Base-by-base conservation (phyloP, 2,113 vertebrate species). In the Ictalurus punctatus region DNA sequence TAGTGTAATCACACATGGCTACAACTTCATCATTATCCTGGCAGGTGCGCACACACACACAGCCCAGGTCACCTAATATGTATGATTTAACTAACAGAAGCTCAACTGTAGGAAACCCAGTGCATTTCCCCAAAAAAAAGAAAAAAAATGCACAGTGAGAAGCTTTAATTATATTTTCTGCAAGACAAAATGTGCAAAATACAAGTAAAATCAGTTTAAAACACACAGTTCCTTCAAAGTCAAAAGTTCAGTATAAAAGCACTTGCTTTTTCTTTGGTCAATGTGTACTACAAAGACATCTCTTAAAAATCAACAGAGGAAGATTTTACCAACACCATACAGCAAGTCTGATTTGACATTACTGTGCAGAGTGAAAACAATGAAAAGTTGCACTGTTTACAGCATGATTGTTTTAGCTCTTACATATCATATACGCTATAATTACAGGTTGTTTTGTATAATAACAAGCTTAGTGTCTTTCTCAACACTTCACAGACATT, bases 161-260 rank as follows among this genome's bases (percentile, higher is more conserved):
- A 54, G 14, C 84, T 85, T 85, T 85, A 73, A 73, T 85, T 30
- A 83, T 84, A 40, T 84, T 82, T 58, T 30, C 44, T 67, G 25
- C 40, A 84, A 16, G 14, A 67, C 14, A 40, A 21, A 12, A 83
- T 67, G 59, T 69, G n/a, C 25, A 69, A 85, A 71, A 52, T 71
- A 13, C 34, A 85, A 52, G 5, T 8, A 34, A 54, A 25, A 34
- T 12, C 16, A 73, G 1, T 34, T 21, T 23, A n/a, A 76, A 69
- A 71, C 3, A 30, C n/a, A 67, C 21, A 69, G 83, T 84, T 84
- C 44, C 83, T 85, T 71, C 10, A 54, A 44, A 61, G 9, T 61
- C 4, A 21, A 56, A 56, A 6, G 10, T 59, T 37, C 0, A 2
- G 1, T 54, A 69, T 30, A 84, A 84, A 48, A 25, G 30, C 19